Conservation (phyloP, 2,888 invertebrate genomes). For the Andricus quercusramuli region DNA sequence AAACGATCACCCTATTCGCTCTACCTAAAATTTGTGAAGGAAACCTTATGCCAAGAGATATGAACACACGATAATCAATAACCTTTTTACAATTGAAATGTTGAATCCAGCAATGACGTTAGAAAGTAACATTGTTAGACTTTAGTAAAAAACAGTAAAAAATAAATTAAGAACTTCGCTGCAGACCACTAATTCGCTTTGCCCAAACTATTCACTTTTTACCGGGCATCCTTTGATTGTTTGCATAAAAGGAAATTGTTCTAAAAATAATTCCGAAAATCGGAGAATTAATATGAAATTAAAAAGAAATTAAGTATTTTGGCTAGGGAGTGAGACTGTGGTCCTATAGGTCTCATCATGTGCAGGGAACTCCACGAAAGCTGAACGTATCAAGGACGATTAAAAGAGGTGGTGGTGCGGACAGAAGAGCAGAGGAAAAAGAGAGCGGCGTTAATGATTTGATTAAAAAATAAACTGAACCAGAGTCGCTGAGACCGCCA, state of each 20-base stretch:
- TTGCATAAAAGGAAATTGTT: conserved; percentile 35
- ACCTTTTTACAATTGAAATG: too few species aligned
- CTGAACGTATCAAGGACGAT: conserved; percentile 45
- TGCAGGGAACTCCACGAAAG: conserved; percentile 28
- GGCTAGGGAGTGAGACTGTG: conserved; percentile 9
- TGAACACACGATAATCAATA: too few species aligned
- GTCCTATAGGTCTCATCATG: conserved; percentile 5
- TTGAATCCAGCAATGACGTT: too few species aligned
- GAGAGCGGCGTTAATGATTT: conserved; percentile 71
- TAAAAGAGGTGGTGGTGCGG: conserved; percentile 57
- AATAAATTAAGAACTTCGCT: too few species aligned
- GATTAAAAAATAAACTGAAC: conserved; percentile 72
- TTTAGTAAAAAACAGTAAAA: too few species aligned
- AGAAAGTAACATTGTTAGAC: too few species aligned
- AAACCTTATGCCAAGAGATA: too few species aligned
- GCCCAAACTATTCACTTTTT: too few species aligned
- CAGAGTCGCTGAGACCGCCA: conserved; percentile 57
- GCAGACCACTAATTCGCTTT: too few species aligned
- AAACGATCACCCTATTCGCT: too few species aligned
- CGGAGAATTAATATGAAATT: background rate
- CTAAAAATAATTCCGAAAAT: conserved; percentile 15
- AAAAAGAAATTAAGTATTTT: conserved; percentile 25
- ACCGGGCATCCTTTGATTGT: too few species aligned
- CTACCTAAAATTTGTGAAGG: too few species aligned
- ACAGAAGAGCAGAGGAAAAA: conserved; percentile 55